Base-by-base conservation (phyloP, 2,888 invertebrate genomes). In the Cetonia aurata region DNA sequence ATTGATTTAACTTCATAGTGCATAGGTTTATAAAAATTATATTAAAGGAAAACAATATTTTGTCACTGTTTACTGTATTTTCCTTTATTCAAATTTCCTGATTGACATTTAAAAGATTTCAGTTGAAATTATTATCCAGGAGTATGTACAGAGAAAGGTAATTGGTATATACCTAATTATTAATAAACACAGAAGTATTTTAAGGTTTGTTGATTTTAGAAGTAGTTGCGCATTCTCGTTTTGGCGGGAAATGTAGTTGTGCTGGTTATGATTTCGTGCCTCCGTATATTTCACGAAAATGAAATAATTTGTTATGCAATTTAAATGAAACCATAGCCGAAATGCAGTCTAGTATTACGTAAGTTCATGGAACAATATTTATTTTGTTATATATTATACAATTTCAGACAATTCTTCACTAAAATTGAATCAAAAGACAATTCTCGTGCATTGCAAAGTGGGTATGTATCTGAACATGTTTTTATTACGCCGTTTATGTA, bases 321-420 rank as follows among this genome's bases (percentile, higher is more conserved):
- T 46, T 46, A 46, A 46, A 13, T 48, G 4, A 46, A 50, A 17
- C 8, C 37, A 37, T 8, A 37, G 6, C 33, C 9, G 46, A 48
- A 52, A 65, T 69, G 68, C 71, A 71, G 65, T 25, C 33, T n/a
- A 71, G 71, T 37, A 71, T 71, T 19, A 71, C 71, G 71, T 71
- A 57, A 55, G 71, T 71, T 1, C 6, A 8, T 10, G 6, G 10
- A 6, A 10, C 37, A 37, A 42, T 42, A 37, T 56, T 46, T 68
- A 19, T 12, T 19, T 1, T 6, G 44, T 55, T 37, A 15, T 37
- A 31, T 31, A 59, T 46, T 48, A 33, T 46, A 37, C 15, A 53
- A 37, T 76, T 74, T 37, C 73, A 86, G 86, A 66, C 85, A 86
- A 41, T 86, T 86, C 75, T 86, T 86, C 75, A 79, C 79, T 53